phyloP scores from a whole-genome alignment of 2,888 invertebrate species.

The Danaus chrysippus region DNA sequence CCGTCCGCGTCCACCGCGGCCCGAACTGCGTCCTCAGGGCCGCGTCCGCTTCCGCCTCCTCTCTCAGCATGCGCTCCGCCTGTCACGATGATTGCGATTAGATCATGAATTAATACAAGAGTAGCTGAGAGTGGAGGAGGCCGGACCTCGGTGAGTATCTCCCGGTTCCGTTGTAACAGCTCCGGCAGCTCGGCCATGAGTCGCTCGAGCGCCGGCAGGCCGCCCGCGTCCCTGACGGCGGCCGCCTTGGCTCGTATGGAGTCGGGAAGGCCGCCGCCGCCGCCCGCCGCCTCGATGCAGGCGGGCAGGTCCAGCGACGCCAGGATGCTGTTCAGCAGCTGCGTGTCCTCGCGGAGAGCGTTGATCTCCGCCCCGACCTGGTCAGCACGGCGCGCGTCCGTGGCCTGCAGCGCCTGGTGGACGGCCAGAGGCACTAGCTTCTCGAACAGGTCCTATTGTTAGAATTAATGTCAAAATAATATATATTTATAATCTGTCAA shows the following conservation, averaged over 20 bases:
- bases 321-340: conserved; percentile 91
- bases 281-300: conserved; percentile 91
- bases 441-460: conserved; percentile 94
- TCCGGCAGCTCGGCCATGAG: conserved; percentile 94
- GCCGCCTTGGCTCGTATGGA: conserved; percentile 92
- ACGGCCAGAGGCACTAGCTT: conserved; percentile 93
- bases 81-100: conserved; percentile 40
- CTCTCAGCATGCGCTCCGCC: conserved; percentile 90
- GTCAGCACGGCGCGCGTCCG: conserved; percentile 91
- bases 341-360: conserved; percentile 93
- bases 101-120: too few species aligned
- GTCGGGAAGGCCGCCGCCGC: conserved; percentile 87
- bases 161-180: conserved; percentile 89
- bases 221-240: conserved; percentile 87
- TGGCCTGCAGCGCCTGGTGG: conserved; percentile 92
- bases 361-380: conserved; percentile 91
- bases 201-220: conserved; percentile 83
- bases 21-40: conserved; percentile 94
- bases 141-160: conserved; percentile 94
- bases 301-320: conserved; percentile 97
- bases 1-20: conserved; percentile 94
- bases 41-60: conserved; percentile 94
- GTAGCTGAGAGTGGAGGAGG: conserved; percentile 38
- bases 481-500: too few species aligned
- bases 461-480: too few species aligned